Evolutionary conservation across 2,113 vertebrate species (phyloP).

Genomic region (Pollachius pollachius): DNA sequence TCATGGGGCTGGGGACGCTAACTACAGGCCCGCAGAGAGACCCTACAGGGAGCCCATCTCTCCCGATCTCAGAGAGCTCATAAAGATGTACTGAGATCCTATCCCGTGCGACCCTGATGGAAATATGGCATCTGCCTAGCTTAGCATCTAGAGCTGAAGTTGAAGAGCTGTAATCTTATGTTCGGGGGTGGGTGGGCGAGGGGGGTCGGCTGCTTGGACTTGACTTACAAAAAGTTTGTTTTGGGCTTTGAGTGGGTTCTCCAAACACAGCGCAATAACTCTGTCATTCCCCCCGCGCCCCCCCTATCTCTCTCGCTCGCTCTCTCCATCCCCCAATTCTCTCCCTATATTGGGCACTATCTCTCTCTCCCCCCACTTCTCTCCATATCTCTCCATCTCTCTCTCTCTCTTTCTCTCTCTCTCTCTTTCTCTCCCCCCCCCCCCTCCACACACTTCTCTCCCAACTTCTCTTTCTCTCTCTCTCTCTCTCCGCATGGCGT

Average conservation of each 20-base stretch:
- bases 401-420: too few relatives aligned
- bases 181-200: too few relatives aligned
- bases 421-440: too few relatives aligned
- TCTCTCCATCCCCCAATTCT: not conserved
- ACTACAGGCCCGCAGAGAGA: too few relatives aligned
- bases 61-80: not conserved
- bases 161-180: not conserved
- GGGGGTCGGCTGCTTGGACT: not conserved
- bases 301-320: not conserved
- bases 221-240: slow-evolving; percentile 1
- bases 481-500: too few relatives aligned
- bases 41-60: too few relatives aligned
- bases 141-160: too few relatives aligned
- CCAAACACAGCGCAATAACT: not conserved
- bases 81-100: not conserved
- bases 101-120: too few relatives aligned
- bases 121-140: too few relatives aligned
- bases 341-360: not conserved
- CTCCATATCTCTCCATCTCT: not conserved
- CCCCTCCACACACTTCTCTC: too few relatives aligned
- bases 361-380: not conserved
- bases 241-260: not conserved
- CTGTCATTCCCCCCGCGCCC: not conserved
- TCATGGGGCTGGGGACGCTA: too few relatives aligned
- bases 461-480: too few relatives aligned